phyloP scores from a whole-genome alignment of 2,113 vertebrate genomes.

The Neolamprologus sp. region DNA sequence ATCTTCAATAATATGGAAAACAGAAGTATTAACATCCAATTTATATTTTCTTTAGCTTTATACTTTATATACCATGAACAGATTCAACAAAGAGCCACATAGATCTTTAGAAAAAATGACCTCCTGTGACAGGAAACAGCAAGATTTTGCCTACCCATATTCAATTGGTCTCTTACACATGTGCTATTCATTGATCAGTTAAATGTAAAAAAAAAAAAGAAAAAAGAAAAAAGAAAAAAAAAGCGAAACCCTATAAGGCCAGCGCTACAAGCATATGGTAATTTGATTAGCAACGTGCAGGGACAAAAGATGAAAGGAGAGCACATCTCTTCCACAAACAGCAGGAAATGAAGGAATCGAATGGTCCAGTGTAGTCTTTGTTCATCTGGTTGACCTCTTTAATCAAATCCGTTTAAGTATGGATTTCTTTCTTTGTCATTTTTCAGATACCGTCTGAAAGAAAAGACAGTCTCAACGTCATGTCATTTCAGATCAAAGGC shows the following conservation, averaged over 20 bases:
- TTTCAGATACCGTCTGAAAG: neutral
- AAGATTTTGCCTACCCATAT: neutral
- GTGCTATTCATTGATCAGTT: neutral
- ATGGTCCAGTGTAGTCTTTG: neutral
- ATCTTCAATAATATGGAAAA: neutral
- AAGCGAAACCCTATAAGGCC: neutral
- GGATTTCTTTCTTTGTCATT: neutral
- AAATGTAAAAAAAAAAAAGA: neutral
- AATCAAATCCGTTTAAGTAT: neutral
- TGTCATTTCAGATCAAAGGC: neutral
- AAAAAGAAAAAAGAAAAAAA: accelerated
- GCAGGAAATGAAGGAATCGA: neutral
- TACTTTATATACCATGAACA: neutral
- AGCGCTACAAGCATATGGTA: neutral
- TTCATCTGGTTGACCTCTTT: neutral
- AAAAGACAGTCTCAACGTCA: neutral
- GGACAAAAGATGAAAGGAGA: neutral
- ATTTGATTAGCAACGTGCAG: neutral
- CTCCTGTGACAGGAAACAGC: neutral
- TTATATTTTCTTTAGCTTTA: neutral
- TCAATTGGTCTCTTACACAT: neutral
- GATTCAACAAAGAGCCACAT: neutral
- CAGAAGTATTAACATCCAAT: neutral
- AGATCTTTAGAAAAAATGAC: neutral
- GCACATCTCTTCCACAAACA: neutral